A percentile compares a stretch with the other conserved stretches of the same genome.
Evolutionary conservation across 2,888 invertebrate species (phyloP).

Genomic region (Copidosoma aretas): DNA sequence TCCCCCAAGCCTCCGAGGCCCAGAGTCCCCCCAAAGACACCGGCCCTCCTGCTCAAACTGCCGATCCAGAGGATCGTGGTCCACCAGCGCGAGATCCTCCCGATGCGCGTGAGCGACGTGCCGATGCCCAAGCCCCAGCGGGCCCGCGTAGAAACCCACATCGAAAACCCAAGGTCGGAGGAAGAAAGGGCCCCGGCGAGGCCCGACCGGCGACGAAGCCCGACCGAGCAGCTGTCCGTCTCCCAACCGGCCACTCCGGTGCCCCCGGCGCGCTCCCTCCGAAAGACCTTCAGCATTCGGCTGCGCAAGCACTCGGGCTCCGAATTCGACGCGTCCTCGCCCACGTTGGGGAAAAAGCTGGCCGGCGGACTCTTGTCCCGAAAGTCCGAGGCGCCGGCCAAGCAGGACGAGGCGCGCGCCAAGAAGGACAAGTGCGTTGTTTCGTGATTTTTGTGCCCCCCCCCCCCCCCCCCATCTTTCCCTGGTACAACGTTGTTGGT

Average conservation of each 20-base stretch:
- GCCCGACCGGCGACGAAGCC: not conserved
- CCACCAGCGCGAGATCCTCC: not conserved
- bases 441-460: not conserved
- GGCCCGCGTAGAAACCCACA: not conserved
- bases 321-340: constrained; percentile 18
- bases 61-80: not conserved
- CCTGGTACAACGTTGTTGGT: no score
- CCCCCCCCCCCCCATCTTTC: no score
- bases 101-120: constrained; percentile 16
- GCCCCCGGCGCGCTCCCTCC: not conserved
- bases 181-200: not conserved
- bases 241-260: constrained; percentile 26
- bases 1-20: not conserved
- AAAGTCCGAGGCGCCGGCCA: constrained; percentile 45
- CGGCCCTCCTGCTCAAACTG: not conserved
- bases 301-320: constrained; percentile 19
- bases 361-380: not conserved
- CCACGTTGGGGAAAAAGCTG: not conserved
- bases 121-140: constrained; percentile 32
- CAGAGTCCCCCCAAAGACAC: not conserved
- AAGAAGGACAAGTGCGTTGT: constrained; percentile 55
- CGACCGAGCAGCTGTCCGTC: not conserved
- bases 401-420: constrained; percentile 35
- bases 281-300: constrained; percentile 22
- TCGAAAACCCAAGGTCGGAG: constrained; percentile 41